A percentile compares a stretch with the other conserved stretches of the same genome.
Evolutionary conservation across 2,888 invertebrate species (phyloP).

Genomic region (Conomelus anceps): DNA sequence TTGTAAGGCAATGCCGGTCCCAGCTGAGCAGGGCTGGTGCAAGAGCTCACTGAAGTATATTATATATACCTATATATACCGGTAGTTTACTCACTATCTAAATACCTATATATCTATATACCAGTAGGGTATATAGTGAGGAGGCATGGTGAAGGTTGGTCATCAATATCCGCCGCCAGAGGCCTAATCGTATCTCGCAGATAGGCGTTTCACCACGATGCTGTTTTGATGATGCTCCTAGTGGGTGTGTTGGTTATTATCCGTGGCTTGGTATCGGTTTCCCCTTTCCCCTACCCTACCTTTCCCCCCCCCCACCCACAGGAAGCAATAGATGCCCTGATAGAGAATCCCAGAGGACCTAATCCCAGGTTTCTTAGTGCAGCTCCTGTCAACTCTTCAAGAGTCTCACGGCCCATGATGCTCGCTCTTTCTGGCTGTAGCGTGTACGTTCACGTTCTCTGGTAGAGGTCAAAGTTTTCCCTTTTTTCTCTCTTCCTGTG

Average conservation of each 20-base stretch:
- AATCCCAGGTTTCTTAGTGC: neutral
- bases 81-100: neutral
- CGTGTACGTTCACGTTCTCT: no score
- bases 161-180: neutral
- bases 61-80: neutral
- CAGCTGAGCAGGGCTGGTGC: no score
- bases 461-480: neutral
- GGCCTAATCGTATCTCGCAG: neutral
- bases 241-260: neutral
- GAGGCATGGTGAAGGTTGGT: no score
- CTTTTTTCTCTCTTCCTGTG: neutral
- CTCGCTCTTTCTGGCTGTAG: no score
- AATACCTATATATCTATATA: neutral
- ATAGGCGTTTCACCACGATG: neutral
- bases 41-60: no score
- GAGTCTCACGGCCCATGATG: neutral
- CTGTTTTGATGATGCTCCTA: neutral
- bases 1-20: neutral
- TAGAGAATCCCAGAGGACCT: neutral
- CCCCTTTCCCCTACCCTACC: neutral
- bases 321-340: neutral
- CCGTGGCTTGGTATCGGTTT: neutral
- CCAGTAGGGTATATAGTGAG: neutral
- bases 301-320: neutral
- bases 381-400: neutral